Evolutionary conservation across 2,888 invertebrate genomes (phyloP), one percentile per base, ranked within the genome.

Genomic region (Agrochola macilenta): DNA sequence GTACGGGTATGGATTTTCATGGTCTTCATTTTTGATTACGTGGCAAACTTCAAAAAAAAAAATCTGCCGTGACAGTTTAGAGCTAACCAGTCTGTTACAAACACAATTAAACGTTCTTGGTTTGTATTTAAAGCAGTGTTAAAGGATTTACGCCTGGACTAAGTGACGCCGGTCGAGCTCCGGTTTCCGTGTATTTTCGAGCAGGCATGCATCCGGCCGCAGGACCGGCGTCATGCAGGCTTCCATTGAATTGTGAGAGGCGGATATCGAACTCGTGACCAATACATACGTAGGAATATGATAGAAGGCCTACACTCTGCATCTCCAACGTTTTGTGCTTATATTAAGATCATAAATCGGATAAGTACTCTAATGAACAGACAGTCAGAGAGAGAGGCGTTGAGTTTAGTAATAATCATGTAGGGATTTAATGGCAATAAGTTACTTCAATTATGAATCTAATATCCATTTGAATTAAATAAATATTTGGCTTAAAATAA

Each of bases 141-240:
- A 69, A 69, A 82, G 43, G 26, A 49, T 63, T 63, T 57, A 35
- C 57, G n/a, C 57, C 26, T 46, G 52, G 35, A 64, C 82, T 64
- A 52, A 52, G 57, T 52, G 68, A 35, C 83, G 79, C 68, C 64
- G 76, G 79, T 23, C 12, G 30, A 61, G 57, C 26, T 46, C 9
- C 68, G 68, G 63, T n/a, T 63, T 49, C 58, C 63, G 61, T 61
- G 23, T 39, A 64, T 58, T 26, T 64, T 46, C 58, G 35, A 76
- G 23, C 82, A 39, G 57, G n/a, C 68, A 23, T 20, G 57, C 39
- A n/a, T 82, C 63, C 35, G 57, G 63, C 43, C 75, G n/a, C 63
- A 69, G 35, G 43, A 76, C 76, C 58, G 68, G 39, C 68, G 58
- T 35, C 49, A n/a, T 26, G 39, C 17, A 35, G 30, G n/a, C 52